Base-by-base conservation (phyloP, 2,888 invertebrate species). In the Hypomecis atomaria region DNA sequence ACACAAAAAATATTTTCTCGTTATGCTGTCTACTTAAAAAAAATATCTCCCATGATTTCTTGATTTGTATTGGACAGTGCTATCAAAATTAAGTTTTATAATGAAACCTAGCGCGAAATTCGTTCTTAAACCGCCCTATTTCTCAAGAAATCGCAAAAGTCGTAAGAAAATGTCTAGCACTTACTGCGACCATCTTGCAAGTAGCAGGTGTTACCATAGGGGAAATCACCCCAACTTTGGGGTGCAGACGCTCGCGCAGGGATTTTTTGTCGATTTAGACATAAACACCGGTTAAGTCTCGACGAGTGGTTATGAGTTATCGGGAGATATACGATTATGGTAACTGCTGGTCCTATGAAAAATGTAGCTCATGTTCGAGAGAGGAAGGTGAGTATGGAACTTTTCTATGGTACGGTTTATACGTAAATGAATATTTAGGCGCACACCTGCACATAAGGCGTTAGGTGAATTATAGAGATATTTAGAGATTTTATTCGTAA, bases 191-290 rank as follows among this genome's bases (percentile, higher is more conserved):
- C 78, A 77, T 82, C 81, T 82, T 81, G 81, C 75, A 73, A 71
- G 78, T 71, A 77, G 80, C 86, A 86, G 86, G 85, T 86, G 86
- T 72, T 76, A 76, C 76, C 62, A 37, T 62, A 73, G 73, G 76
- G 77, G 74, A 75, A 71, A 70, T 73, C 71, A 67, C 73, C 78
- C 78, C 73, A 72, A 70, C 68, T 66, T 69, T 65, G 74, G 72
- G 76, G 65, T 36, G 72, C 62, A 73, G 64, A 69, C 70, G 73
- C 76, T 78, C 76, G 76, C 73, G 71, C 65, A 58, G 66, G 78
- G 81, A 81, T 86, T 86, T 85, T 86, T 87, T 86, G 84, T 83
- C 84, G 84, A 86, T 86, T 85, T 84, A 86, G 85, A 86, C 82
- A 81, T 86, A 84, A 86, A 85, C 84, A 85, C 78, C 80, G 78